Percentiles rank a stretch among this genome's conserved stretches.
These are phyloP conservation scores for Sesia apiformis DNA, from an alignment of 2,888 invertebrate genomes.

Conservation along the genomic window DNA sequence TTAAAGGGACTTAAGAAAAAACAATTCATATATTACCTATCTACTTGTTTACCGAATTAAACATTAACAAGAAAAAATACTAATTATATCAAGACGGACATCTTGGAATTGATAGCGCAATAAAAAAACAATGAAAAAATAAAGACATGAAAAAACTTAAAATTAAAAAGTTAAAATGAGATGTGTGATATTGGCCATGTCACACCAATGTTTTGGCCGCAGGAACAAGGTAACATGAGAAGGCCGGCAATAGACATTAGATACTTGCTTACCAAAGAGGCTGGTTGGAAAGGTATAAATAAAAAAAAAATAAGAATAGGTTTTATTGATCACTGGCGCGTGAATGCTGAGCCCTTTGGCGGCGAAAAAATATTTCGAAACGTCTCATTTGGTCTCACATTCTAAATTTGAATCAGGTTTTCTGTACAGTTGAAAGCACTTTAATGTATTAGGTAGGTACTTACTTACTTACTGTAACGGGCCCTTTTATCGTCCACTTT, in stretches of 20 bases:
- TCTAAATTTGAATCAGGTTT: too few relatives aligned
- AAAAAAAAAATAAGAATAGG: slow-evolving; percentile 39
- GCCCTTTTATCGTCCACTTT: too few relatives aligned
- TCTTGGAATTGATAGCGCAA: slow-evolving; percentile 3
- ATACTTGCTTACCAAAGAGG: slow-evolving; percentile 17
- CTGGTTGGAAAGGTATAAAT: slow-evolving; percentile 8
- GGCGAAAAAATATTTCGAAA: slow-evolving; percentile 30
- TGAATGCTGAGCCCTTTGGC: slow-evolving; percentile 39
- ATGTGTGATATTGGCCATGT: slow-evolving; percentile 16
- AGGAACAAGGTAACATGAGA: slow-evolving; percentile 30
- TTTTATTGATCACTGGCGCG: slow-evolving; percentile 43
- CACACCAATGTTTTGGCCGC: slow-evolving; percentile 15
- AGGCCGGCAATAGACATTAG: slow-evolving; percentile 34
- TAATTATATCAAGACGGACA: slow-evolving; percentile 1
- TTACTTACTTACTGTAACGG: too few relatives aligned
- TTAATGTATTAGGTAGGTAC: too few relatives aligned
- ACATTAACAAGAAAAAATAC: not conserved
- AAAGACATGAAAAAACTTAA: slow-evolving; percentile 1
- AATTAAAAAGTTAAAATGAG: slow-evolving; percentile 5
- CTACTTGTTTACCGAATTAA: not conserved
- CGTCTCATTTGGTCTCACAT: too few relatives aligned
- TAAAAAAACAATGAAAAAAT: not conserved
- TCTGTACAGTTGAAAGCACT: too few relatives aligned
- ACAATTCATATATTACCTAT: not conserved
- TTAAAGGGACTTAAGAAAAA: not conserved